Base-by-base conservation (phyloP, 2,888 invertebrate genomes). In the Papilio protenor region DNA sequence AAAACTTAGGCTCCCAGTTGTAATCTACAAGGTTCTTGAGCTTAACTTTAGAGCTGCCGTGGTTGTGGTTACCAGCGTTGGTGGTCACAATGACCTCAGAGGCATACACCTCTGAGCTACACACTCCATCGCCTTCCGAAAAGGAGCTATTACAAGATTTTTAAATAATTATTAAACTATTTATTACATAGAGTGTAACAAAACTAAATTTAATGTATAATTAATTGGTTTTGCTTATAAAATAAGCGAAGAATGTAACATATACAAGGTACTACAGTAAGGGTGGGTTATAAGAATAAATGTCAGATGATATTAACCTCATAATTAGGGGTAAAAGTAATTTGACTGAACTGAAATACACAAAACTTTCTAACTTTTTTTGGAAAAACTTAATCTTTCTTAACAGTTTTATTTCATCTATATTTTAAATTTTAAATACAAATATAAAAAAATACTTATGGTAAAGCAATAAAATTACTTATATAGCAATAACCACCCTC, bases 1-100 rank as follows among this genome's bases (percentile, higher is more conserved):
- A 98, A 87, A 97, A 97, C 84, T 97, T 96, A 70, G 97, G 96
- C 88, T 99, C 99, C 99, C 99, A 99, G 82, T 97, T 97, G 90
- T 98, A 99, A 87, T 98, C 98, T 33, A 98, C 98, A 72, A 98
- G 96, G 89, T 97, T 98, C 86, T 97, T 97, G 69, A 98, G 96
- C 88, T 98, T 98, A 45, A 99, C 98, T 93, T 98, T 97, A 0
- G 98, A 98, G 88, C 97, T 97, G 69, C 98, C 98, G 85, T 97
- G 97, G 85, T 96, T 96, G 85, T 97, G 97, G 81, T 95, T 96
- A 16, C 97, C 97, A 11, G 96, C 94, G 77, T 96, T 97, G 52
- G 97, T 96, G 77, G 96, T 95, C 49, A 98, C 95, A 77, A 96
- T 95, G 21, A 98, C 97, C 86, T 97, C 96, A 59, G 95, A 92